Conservation (phyloP, 2,888 invertebrate genomes). For the Eulithis testata region DNA sequence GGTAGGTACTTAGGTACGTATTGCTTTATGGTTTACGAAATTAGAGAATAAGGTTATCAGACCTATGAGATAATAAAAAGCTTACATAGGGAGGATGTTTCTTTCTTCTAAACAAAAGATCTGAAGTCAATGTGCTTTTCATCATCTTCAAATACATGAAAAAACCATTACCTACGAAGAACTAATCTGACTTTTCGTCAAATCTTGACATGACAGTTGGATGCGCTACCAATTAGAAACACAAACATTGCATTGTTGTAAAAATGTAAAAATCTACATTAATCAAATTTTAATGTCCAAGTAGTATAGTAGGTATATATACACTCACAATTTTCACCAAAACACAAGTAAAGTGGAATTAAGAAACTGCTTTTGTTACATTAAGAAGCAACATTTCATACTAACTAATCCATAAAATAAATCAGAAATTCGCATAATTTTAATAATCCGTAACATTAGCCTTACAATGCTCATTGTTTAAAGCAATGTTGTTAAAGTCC, state of each 20-base stretch:
- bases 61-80: neutral
- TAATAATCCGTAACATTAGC: conserved; percentile 65
- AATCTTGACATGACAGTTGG: conserved; percentile 13
- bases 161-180: conserved; percentile 31
- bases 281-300: too few species aligned
- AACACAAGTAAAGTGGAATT: too few species aligned
- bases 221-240: conserved; percentile 12
- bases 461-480: conserved; percentile 68
- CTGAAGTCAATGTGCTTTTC: conserved; percentile 23
- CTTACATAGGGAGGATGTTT: neutral
- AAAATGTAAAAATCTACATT: too few species aligned
- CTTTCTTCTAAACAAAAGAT: conserved; percentile 18
- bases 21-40: neutral
- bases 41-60: neutral
- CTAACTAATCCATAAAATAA: conserved; percentile 22
- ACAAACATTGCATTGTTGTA: neutral
- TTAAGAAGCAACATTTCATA: conserved; percentile 21
- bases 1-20: too few species aligned
- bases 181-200: conserved; percentile 17
- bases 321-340: too few species aligned
- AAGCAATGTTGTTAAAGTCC: conserved; percentile 62
- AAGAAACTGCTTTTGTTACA: neutral
- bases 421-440: conserved; percentile 48
- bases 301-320: too few species aligned
- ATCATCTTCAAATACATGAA: conserved; percentile 28